A percentile compares a stretch with the other conserved stretches of the same genome.
Evolutionary conservation across 2,888 invertebrate genomes (phyloP).

Genomic region (Eupithecia dodoneata): DNA sequence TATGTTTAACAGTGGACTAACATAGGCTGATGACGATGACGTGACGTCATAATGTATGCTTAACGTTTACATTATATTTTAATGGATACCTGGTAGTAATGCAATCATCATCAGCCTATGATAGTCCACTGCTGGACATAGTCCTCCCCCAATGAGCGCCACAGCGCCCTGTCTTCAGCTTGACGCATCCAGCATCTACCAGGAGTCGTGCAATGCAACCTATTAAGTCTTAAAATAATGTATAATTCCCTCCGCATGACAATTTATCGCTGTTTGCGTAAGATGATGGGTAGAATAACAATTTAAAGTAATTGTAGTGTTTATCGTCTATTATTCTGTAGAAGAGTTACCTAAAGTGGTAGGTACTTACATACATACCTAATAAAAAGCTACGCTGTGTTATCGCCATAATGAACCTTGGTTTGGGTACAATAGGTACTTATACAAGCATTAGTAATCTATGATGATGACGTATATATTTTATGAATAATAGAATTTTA

Average conservation of each 20-base stretch:
- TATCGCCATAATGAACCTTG: neutral
- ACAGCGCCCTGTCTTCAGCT: too few relatives aligned
- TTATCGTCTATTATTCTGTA: neutral
- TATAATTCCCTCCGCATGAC: neutral
- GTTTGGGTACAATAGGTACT: neutral
- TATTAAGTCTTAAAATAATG: neutral
- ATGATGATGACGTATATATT: neutral
- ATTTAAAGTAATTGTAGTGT: neutral
- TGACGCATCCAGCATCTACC: too few relatives aligned
- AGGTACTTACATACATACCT: too few relatives aligned
- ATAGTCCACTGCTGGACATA: too few relatives aligned
- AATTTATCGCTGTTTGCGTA: conserved; percentile 2
- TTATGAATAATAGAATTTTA: neutral
- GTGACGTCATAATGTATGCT: too few relatives aligned
- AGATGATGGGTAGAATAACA: neutral
- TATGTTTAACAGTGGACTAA: too few relatives aligned
- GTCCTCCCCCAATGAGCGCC: too few relatives aligned
- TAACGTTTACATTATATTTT: too few relatives aligned
- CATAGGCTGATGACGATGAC: too few relatives aligned
- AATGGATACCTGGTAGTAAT: too few relatives aligned
- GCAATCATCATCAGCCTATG: too few relatives aligned
- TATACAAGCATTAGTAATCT: neutral
- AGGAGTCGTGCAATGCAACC: neutral
- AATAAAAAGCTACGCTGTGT: neutral
- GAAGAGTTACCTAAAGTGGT: too few relatives aligned